phyloP scores from a whole-genome alignment of 2,113 vertebrate species.

The Tachysurus vachellii region DNA sequence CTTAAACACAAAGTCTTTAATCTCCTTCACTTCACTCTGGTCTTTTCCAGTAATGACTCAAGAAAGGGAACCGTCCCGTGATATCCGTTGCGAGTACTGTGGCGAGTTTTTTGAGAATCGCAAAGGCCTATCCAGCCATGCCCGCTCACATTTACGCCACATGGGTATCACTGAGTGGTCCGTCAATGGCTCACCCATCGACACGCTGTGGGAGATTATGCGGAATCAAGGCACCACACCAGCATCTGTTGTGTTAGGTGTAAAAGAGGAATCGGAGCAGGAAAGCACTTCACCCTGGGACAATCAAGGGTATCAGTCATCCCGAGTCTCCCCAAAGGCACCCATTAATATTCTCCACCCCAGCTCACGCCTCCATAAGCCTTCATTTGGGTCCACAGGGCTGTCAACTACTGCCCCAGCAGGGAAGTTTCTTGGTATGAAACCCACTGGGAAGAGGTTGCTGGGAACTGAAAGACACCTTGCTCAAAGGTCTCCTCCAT shows the following conservation, averaged over 20 bases:
- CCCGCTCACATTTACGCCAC: slow-evolving; percentile 90
- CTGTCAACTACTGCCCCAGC: slow-evolving; percentile 65
- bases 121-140: slow-evolving; percentile 92
- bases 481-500: slow-evolving; percentile 51
- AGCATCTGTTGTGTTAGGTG: slow-evolving; percentile 68
- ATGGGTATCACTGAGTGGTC: slow-evolving; percentile 97
- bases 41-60: slow-evolving; percentile 63
- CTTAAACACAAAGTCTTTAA: background rate
- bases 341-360: slow-evolving; percentile 69
- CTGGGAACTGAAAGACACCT: slow-evolving; percentile 72
- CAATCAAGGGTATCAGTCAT: slow-evolving; percentile 65
- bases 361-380: slow-evolving; percentile 74
- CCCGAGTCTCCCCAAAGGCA: slow-evolving; percentile 67
- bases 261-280: slow-evolving; percentile 75
- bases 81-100: slow-evolving; percentile 93
- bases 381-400: slow-evolving; percentile 67
- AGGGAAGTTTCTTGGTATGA: slow-evolving; percentile 74
- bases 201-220: slow-evolving; percentile 89
- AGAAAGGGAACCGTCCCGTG: slow-evolving; percentile 82
- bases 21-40: slow-evolving; percentile 54
- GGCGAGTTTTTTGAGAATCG: slow-evolving; percentile 95
- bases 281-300: slow-evolving; percentile 65
- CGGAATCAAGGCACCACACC: slow-evolving; percentile 73
- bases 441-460: slow-evolving; percentile 77
- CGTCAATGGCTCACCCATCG: slow-evolving; percentile 93